Base-by-base conservation (phyloP, 2,888 invertebrate genomes). In the Hedya salicella region DNA sequence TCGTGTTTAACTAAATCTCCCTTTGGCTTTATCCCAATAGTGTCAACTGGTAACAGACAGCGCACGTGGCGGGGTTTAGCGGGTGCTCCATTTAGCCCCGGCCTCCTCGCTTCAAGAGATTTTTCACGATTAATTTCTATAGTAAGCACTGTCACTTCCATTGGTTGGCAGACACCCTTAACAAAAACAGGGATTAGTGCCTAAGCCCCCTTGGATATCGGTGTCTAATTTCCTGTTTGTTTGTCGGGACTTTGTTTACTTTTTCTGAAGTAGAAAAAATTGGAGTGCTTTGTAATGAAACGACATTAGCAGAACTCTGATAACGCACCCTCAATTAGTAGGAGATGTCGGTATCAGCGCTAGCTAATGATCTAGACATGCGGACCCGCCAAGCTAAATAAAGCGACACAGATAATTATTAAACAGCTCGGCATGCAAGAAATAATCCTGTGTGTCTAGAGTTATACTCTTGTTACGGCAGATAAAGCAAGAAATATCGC, bases 121-220 rank as follows among this genome's bases (percentile, higher is more conserved):
- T 91, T 89, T 91, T 88, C 90, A 87, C 88, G 88, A 90, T 90
- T 89, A 90, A 91, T 91, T 89, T 86, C 83, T 85, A 81, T 82
- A 83, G 83, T 80, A 85, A 80, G 80, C 77, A 80, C 86, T 89
- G 90, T 91, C 91, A 89, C 80, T 89, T 80, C 85, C 89, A 91
- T 90, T 91, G 88, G 90, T 84, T 83, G 85, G 80, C 87, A 84
- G 82, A 78, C 87, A 83, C 88, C 89, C 90, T 88, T 82, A 83
- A 90, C 88, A 86, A 87, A 89, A 89, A 89, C 87, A 88, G 75
- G 90, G 90, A 89, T 91, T 91, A 91, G 80, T 78, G 78, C 73
- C 72, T 87, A 86, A 89, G 86, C 85, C 85, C 80, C 82, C 76
- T 74, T 82, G 84, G 83, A 79, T 81, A 80, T 80, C 81, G 79